These are phyloP conservation scores for Pollenia labialis DNA, from an alignment of 2,888 invertebrate genomes.

Conservation along the genomic window DNA sequence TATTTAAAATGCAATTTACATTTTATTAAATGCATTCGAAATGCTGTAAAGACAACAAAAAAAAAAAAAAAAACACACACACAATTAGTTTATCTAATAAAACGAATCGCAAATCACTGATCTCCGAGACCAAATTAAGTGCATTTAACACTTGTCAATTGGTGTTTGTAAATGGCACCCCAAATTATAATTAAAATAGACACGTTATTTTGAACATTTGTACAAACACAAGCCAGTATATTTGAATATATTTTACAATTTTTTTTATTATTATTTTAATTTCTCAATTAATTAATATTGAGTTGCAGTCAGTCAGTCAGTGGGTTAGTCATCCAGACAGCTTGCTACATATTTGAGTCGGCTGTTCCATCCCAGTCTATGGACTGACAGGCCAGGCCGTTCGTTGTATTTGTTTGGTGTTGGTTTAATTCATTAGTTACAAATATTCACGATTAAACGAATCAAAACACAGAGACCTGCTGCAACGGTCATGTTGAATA, in stretches of 20 bases:
- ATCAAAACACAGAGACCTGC: background rate
- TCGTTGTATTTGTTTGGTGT: slow-evolving; percentile 35
- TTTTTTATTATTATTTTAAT: slow-evolving; percentile 47
- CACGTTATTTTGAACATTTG: slow-evolving; percentile 44
- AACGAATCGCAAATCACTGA: slow-evolving; percentile 55
- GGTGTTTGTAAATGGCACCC: slow-evolving; percentile 41
- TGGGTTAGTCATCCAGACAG: slow-evolving; percentile 10
- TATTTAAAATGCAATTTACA: slow-evolving; percentile 31
- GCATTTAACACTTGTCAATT: slow-evolving; percentile 62
- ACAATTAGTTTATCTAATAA: slow-evolving; percentile 38
- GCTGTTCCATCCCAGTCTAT: slow-evolving; percentile 24
- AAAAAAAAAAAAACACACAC: background rate
- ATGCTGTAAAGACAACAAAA: background rate
- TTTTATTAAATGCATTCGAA: slow-evolving; percentile 6
- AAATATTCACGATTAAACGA: slow-evolving; percentile 60
- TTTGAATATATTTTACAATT: background rate
- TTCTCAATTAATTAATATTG: slow-evolving; percentile 73
- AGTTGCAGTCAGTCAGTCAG: slow-evolving; percentile 24
- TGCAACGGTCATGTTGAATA: background rate
- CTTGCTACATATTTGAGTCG: slow-evolving; percentile 4
- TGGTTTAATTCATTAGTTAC: slow-evolving; percentile 51
- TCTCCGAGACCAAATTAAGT: slow-evolving; percentile 54
- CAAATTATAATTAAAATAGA: slow-evolving; percentile 62
- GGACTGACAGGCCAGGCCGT: background rate
- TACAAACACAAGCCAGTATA: background rate